phyloP scores from a whole-genome alignment of 2,113 vertebrate genomes.

The Parus major region DNA sequence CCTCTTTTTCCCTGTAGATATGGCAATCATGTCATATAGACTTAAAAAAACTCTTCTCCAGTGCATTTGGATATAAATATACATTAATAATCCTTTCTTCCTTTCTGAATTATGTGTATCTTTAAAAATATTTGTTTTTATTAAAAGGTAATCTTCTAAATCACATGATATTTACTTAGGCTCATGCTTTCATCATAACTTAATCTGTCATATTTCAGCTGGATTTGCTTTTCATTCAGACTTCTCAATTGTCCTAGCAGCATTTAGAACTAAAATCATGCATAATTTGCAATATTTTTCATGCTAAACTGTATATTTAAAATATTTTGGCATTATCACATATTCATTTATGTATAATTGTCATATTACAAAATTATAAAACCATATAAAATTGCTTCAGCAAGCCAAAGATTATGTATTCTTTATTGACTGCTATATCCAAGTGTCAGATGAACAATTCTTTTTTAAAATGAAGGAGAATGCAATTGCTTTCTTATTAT shows the following conservation, averaged over 20 bases:
- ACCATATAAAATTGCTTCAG: not conserved
- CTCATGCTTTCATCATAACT: constrained; percentile 14
- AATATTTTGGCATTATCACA: not conserved
- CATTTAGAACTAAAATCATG: not conserved
- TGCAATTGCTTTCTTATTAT: not conserved
- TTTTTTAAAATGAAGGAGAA: not conserved
- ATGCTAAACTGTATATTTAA: not conserved
- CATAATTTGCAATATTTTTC: not conserved
- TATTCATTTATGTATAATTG: not conserved
- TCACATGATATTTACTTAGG: not conserved
- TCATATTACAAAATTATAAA: not conserved
- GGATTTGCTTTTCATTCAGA: not conserved
- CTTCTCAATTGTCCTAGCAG: not conserved
- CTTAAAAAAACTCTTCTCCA: not conserved
- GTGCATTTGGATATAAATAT: not conserved
- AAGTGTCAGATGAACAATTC: not conserved
- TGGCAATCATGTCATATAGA: not conserved
- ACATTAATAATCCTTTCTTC: not conserved
- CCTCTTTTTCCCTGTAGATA: not conserved
- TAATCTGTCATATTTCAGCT: constrained; percentile 9
- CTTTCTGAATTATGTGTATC: not conserved
- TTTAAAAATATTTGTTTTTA: constrained; percentile 30
- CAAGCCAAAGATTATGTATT: not conserved
- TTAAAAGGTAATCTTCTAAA: constrained; percentile 29
- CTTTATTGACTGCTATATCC: not conserved